A percentile compares a stretch with the other conserved stretches of the same genome.
Evolutionary conservation across 1,140 invertebrate species (phyloP).

Genomic region (Littorina saxatilis): DNA sequence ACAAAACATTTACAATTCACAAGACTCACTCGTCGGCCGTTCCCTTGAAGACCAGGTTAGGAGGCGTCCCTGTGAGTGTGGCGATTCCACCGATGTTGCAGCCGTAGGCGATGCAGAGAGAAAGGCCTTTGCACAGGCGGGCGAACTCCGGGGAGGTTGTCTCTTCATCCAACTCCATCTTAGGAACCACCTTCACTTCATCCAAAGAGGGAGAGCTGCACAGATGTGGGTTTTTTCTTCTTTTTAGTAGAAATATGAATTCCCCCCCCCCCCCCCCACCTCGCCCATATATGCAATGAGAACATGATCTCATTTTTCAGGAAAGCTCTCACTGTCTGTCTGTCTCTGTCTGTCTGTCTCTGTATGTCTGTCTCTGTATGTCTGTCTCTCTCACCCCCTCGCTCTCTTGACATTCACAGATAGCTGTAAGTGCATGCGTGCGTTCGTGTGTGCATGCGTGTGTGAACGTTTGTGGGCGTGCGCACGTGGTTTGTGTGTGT

Average conservation of each 20-base stretch:
- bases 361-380: background rate
- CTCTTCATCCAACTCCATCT: background rate
- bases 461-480: no score
- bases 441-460: no score
- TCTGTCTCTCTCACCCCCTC: slow-evolving; percentile 23
- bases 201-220: background rate
- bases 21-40: slow-evolving; percentile 45
- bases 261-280: background rate
- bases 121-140: slow-evolving; percentile 50
- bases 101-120: slow-evolving; percentile 86
- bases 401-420: no score
- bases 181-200: background rate
- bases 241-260: no score
- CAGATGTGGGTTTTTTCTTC: background rate
- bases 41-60: slow-evolving; percentile 83
- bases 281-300: no score
- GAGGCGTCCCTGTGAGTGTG: slow-evolving; percentile 90
- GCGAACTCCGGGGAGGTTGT: background rate
- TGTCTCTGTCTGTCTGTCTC: slow-evolving; percentile 7
- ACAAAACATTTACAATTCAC: no score
- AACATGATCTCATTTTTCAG: no score
- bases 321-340: slow-evolving; percentile 26
- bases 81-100: slow-evolving; percentile 88
- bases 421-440: no score
- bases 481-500: no score